Conservation (phyloP, 2,113 vertebrate species). For the Phyllostomus discolor region DNA sequence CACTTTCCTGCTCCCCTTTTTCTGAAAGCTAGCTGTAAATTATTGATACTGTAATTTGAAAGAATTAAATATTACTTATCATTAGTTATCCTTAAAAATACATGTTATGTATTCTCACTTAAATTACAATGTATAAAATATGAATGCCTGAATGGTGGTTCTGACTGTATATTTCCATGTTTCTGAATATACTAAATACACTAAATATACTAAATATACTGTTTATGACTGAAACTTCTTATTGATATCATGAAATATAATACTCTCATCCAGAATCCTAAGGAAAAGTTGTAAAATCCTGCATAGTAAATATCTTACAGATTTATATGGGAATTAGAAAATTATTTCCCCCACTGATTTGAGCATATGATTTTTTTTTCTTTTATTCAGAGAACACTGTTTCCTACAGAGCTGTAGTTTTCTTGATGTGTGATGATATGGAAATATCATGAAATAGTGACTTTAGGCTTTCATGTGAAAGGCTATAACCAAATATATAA, state of each 20-base stretch:
- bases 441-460: not conserved
- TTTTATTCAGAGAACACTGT: not conserved
- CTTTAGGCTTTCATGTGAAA: not conserved
- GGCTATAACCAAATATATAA: not conserved
- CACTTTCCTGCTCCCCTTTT: not conserved
- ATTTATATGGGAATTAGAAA: not conserved
- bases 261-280: not conserved
- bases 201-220: not conserved
- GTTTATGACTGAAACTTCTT: not conserved
- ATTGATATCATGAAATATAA: not conserved
- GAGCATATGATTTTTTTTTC: not conserved
- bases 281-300: not conserved
- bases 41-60: not conserved
- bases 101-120: not conserved
- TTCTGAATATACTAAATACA: not conserved
- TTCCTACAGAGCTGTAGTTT: not conserved
- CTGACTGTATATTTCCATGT: not conserved
- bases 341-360: not conserved
- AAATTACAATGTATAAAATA: not conserved
- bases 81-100: not conserved
- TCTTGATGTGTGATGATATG: constrained; percentile 5
- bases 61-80: not conserved
- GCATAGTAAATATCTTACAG: not conserved
- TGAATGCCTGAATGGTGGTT: not conserved
- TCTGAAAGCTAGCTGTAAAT: not conserved